phyloP scores from a whole-genome alignment of 1,140 invertebrate species.

The Lepidotrigona ventralis region DNA sequence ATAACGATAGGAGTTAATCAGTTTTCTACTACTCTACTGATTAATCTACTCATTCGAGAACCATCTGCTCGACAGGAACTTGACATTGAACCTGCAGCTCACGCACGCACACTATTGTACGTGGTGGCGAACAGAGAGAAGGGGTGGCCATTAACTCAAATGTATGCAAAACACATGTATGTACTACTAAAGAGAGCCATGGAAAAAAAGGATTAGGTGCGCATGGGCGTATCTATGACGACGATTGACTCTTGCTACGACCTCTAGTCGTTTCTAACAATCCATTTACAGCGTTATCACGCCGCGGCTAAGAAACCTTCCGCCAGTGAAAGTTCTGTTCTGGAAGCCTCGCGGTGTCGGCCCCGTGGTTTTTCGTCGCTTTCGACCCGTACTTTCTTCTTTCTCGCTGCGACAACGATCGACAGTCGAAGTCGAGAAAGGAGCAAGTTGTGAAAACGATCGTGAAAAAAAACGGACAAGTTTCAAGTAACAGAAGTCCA shows the following conservation, averaged over 20 bases:
- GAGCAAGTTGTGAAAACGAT: background rate
- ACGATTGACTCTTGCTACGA: slow-evolving; percentile 57
- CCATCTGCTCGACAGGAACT: slow-evolving; percentile 31
- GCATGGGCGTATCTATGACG: slow-evolving; percentile 56
- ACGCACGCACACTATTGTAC: background rate
- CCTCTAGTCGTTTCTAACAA: slow-evolving; percentile 58
- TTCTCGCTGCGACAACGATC: background rate
- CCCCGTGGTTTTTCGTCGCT: background rate
- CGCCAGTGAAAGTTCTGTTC: slow-evolving; percentile 12
- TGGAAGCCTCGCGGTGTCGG: slow-evolving; percentile 21
- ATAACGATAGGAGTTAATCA: background rate
- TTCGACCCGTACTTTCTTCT: background rate
- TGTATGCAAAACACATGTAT: slow-evolving; percentile 50
- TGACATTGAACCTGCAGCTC: slow-evolving; percentile 63
- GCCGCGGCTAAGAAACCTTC: slow-evolving; percentile 31
- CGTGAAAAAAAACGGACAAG: background rate
- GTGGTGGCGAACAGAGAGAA: background rate
- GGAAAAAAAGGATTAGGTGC: slow-evolving; percentile 29
- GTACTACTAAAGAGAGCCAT: background rate
- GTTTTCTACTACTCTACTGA: background rate
- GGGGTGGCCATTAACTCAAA: slow-evolving; percentile 27
- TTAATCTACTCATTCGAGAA: slow-evolving; percentile 18
- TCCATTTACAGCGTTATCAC: slow-evolving; percentile 57
- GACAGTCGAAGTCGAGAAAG: background rate
- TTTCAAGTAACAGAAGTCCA: background rate